phyloP scores from a whole-genome alignment of 1,140 invertebrate genomes.

The Drusus annulatus region DNA sequence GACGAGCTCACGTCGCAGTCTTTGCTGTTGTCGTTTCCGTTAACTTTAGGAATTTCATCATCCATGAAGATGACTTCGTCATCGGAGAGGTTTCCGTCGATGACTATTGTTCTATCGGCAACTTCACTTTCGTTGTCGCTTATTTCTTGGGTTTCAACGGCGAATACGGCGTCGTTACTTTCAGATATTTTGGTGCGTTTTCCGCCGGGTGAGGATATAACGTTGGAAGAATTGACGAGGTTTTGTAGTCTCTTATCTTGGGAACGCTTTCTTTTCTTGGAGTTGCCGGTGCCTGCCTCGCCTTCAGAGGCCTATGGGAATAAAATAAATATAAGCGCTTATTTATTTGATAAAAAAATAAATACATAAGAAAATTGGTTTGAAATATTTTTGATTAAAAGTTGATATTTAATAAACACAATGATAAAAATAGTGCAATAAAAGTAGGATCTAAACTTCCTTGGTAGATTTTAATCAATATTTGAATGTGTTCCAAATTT shows the following conservation, averaged over 20 bases:
- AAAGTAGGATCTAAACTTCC: too few species aligned
- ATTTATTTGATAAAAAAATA: neutral
- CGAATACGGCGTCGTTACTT: neutral
- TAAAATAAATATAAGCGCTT: neutral
- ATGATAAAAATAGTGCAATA: too few species aligned
- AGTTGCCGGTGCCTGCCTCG: neutral
- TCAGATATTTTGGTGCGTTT: slow-evolving; percentile 2
- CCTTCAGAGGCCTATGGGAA: slow-evolving; percentile 3
- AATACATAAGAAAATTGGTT: neutral
- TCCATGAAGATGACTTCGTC: slow-evolving; percentile 5
- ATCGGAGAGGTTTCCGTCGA: slow-evolving; percentile 18
- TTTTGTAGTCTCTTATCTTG: neutral
- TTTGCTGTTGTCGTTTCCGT: neutral
- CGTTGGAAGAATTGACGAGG: neutral
- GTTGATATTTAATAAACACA: too few species aligned
- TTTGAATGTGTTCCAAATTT: too few species aligned
- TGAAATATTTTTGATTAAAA: too few species aligned
- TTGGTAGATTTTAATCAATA: too few species aligned
- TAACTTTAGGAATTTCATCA: neutral
- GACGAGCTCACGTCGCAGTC: neutral
- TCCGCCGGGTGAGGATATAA: neutral
- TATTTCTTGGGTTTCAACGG: slow-evolving; percentile 8
- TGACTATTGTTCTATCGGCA: slow-evolving; percentile 5
- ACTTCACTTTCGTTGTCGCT: slow-evolving; percentile 2
- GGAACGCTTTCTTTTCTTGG: slow-evolving; percentile 30